Conservation (phyloP, 2,888 invertebrate genomes). For the Girardia tigrina region DNA sequence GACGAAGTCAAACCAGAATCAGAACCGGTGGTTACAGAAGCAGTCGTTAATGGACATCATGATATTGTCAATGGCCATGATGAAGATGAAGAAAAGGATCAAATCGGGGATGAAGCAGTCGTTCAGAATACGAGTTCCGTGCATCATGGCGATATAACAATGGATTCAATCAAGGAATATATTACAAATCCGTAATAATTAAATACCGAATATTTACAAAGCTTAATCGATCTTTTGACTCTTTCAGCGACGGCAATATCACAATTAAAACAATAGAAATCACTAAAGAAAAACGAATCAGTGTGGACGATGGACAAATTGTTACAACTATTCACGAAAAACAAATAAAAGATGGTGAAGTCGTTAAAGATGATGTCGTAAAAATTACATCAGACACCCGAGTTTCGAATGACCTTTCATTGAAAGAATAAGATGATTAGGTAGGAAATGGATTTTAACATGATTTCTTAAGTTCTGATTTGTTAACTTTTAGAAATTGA, state of each 20-base stretch:
- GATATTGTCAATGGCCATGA: not conserved
- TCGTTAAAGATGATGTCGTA: constrained; percentile 8
- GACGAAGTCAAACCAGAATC: not conserved
- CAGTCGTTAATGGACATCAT: not conserved
- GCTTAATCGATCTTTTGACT: not conserved
- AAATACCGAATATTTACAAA: not conserved
- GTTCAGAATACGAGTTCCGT: not conserved
- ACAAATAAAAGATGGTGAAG: constrained; percentile 2
- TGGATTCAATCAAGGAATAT: constrained; percentile 20
- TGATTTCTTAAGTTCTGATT: not conserved
- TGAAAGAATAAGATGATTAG: not conserved
- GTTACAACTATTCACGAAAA: constrained; percentile 3
- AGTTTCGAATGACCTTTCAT: not conserved
- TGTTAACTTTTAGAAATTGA: not conserved
- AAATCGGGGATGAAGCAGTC: not conserved
- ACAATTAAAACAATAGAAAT: constrained; percentile 4
- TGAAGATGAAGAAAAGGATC: not conserved
- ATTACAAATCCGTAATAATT: not conserved
- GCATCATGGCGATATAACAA: constrained; percentile 16
- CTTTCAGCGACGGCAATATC: constrained; percentile 6
- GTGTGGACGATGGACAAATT: constrained; percentile 17
- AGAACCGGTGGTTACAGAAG: not conserved
- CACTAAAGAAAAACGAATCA: constrained; percentile 8
- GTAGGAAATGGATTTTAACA: not conserved
- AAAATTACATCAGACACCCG: not conserved